Base-by-base conservation (phyloP, 2,113 vertebrate species). In the Corvus hawaiiensis region DNA sequence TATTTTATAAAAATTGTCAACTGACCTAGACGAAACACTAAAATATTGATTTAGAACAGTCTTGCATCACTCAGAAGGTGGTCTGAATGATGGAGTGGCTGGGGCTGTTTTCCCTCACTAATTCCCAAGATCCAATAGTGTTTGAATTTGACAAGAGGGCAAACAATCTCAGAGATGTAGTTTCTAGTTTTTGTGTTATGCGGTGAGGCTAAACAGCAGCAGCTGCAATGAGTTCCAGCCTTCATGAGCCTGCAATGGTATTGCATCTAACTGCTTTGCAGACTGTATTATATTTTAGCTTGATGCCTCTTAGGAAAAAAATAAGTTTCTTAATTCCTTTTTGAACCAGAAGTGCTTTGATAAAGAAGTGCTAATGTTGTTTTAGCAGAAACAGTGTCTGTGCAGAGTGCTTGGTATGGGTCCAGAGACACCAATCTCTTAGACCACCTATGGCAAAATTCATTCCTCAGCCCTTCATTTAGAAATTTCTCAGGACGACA, bases 1-100 rank as follows among this genome's bases (percentile, higher is more conserved):
- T 68, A 54, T 82, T 79, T 24, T 54, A 64, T 90, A 52, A 82
- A 93, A 82, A 64, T 72, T 90, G 90, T 87, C 80, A 84, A 43
- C 64, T 84, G 90, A 86, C 80, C 88, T 88, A 68, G 56, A 92
- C 73, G 62, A 93, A 94, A 75, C 32, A 68, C 35, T 94, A 43
- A 71, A 92, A 89, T 94, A 90, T 23, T 95, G 83, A 95, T 92
- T 95, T 76, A 78, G 52, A 84, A 30, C 18, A 81, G 30, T 49
- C 43, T 83, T 89, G 68, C 75, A 94, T 92, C 56, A 78, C 68
- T 91, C 66, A 92, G 55, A 79, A 72, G 56, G 7, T 64, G 41
- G 4, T 64, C 69, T 87, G 86, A 84, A 56, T 75, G 52, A 81
- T 67, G 61, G 77, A 54, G 54, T 55, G 22, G 35, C 41, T 63